Percentiles rank a stretch among this genome's conserved stretches.
These are phyloP conservation scores for Hipposideros larvatus DNA, from an alignment of 2,797 vertebrate species.

Conservation along the genomic window DNA sequence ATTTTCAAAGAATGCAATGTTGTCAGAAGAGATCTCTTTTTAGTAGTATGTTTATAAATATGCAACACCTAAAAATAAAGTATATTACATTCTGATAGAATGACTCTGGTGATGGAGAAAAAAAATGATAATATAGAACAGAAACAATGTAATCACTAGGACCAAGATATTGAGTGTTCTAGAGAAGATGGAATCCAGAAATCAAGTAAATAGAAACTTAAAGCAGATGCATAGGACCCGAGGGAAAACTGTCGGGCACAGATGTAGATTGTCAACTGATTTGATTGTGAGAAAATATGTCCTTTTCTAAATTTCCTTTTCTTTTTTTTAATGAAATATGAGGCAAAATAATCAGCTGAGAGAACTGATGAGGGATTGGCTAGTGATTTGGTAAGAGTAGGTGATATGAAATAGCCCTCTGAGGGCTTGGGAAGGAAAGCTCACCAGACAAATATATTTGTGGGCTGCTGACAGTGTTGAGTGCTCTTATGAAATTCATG, in stretches of 20 bases:
- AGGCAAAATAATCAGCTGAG: background rate
- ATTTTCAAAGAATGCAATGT: background rate
- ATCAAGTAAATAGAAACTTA: conserved; percentile 2
- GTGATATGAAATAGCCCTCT: background rate
- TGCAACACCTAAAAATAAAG: background rate
- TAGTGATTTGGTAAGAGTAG: background rate
- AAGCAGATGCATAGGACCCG: background rate
- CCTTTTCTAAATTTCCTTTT: background rate
- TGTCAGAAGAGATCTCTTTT: background rate
- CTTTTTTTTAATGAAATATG: background rate
- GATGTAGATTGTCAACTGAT: background rate
- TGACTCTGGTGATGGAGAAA: background rate
- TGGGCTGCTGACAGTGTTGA: background rate
- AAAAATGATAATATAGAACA: background rate
- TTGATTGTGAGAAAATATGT: background rate
- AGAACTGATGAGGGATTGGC: background rate
- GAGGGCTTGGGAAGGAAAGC: background rate
- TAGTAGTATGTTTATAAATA: background rate
- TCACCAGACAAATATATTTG: background rate
- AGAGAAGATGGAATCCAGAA: background rate
- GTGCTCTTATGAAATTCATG: background rate
- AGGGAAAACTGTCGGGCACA: background rate
- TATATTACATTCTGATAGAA: background rate
- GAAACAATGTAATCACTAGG: background rate
- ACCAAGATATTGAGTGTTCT: background rate